Evolutionary conservation across 2,888 invertebrate species (phyloP), one percentile per base, ranked within the genome.

Genomic region (Microplitis deprimator): DNA sequence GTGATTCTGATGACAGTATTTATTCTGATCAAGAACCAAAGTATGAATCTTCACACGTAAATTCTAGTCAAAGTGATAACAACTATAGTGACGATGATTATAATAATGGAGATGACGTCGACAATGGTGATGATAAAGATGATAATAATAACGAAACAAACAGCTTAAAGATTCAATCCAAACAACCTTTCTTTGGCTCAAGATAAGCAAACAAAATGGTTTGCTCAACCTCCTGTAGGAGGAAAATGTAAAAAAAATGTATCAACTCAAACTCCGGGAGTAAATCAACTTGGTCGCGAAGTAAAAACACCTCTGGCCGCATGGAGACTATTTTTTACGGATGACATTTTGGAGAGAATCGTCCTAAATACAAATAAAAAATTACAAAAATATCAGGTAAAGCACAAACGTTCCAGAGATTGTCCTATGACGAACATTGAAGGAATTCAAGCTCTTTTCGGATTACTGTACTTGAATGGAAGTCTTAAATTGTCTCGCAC

Each of bases 371-470:
- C 62, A n/a, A 62, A 62, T 62, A 4, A 62, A 6, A n/a, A 62
- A 17, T 17, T 62, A 62, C 2, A 16, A 17, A n/a, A 17, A 62
- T 4, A 0, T 17, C n/a, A 62, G 62, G n/a, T 17, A 10, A 62
- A 62, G 6, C 17, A 5, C 6, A 17, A 17, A 65, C 17, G 65
- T 10, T 2, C 17, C 6, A 65, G 10, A 6, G 65, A 65, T 5
- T 65, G 65, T 65, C 29, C 65, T 20, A 2, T 10, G 16, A 65
- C 65, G 10, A 29, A 65, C 20, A 65, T 20, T 4, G 29, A 20
- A 16, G 65, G 38, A 65, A 65, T 65, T 65, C 20, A 20, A 65
- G 65, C 65, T 10, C 10, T 65, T 16, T 6, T 65, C 10, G 65
- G 65, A 3, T 10, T 65, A 20, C 6, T 65, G 6, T 20, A 20